A percentile compares a stretch with the other conserved stretches of the same genome.
phyloP scores from a whole-genome alignment of 1,140 invertebrate species.

The Cydia strobilella region DNA sequence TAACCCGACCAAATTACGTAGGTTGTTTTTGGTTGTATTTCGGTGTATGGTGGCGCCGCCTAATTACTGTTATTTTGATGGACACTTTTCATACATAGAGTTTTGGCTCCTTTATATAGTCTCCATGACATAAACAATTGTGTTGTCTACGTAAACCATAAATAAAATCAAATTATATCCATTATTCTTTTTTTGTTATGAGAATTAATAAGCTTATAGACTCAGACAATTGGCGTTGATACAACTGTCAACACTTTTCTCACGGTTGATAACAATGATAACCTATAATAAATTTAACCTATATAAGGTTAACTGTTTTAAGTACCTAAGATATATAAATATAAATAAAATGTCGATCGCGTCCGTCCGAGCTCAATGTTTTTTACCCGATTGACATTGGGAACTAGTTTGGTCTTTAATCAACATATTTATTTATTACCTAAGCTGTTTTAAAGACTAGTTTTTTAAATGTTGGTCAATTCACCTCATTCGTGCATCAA shows the following conservation, averaged over 20 bases:
- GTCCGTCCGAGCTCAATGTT: background rate
- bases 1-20: too few species aligned
- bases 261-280: background rate
- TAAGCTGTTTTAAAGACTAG: background rate
- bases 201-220: background rate
- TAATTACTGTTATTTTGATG: too few species aligned
- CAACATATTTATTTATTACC: background rate
- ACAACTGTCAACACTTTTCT: conserved; percentile 8
- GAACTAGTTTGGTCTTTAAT: background rate
- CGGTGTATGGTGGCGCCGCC: too few species aligned
- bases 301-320: background rate
- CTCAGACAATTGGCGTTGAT: background rate
- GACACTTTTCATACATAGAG: too few species aligned
- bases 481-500: too few species aligned
- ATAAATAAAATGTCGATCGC: background rate
- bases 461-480: background rate
- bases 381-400: background rate
- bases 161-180: too few species aligned
- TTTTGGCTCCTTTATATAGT: too few species aligned
- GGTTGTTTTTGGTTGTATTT: too few species aligned
- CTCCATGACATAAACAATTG: too few species aligned
- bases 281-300: background rate
- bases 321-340: background rate
- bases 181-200: too few species aligned
- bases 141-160: background rate